Evolutionary conservation across 2,888 invertebrate genomes (phyloP), one percentile per base, ranked within the genome.

Genomic region (Trissoscelio sp.): DNA sequence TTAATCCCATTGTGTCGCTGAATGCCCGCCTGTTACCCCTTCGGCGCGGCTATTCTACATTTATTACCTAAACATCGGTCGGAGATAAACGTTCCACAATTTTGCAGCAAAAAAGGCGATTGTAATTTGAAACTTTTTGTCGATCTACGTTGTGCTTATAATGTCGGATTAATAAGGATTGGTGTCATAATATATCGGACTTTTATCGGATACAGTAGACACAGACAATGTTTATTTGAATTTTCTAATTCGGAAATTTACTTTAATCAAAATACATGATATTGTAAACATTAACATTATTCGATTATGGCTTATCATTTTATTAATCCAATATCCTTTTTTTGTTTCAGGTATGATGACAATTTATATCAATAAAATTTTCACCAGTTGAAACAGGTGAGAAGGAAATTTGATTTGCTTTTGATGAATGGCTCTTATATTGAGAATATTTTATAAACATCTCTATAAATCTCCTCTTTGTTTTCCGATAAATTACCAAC

Each of bases 1-100:
- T 79, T 79, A 79, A 79, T 79, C 67, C 72, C 48, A 79, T 73
- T 79, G 79, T 79, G 67, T 14, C 9, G 48, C 16, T 60, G 60
- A 67, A 73, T 57, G 53, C 28, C 6, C 34, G 1, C 20, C 69
- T 48, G 60, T 46, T 64, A 57, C 64, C 70, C 55, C 48, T 70
- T 57, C 51, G 60, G 48, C 48, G 34, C 39, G n/a, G 20, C 37
- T 58, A 66, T 72, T 57, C 60, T 51, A 53, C 72, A 67, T 79
- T 66, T 79, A 79, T 67, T 73, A 60, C 53, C 67, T 46, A 67
- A 79, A 66, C 67, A 79, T 64, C 22, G 37, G 31, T 11, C 4
- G 34, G 16, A 58, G 42, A 72, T 57, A 72, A 31, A 48, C 28
- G 51, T 62, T 51, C 20, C 57, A 22, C 57, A 57, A 55, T 66